phyloP scores from a whole-genome alignment of 2,888 invertebrate genomes.

The Agelastica alni region DNA sequence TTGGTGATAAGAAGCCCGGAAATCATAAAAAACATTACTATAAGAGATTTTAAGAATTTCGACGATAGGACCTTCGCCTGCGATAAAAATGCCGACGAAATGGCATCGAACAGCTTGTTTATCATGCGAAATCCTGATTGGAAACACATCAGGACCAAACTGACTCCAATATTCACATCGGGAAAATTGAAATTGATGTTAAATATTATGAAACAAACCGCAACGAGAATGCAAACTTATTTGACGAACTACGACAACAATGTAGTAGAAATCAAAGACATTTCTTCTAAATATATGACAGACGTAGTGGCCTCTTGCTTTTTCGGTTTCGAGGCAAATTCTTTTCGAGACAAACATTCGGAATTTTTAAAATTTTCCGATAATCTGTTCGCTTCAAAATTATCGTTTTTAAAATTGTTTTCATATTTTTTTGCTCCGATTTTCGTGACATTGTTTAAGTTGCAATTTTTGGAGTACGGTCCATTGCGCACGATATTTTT shows the following conservation, averaged over 20 bases:
- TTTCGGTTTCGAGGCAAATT: slow-evolving; percentile 56
- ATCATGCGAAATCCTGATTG: slow-evolving; percentile 59
- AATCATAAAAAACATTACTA: slow-evolving; percentile 56
- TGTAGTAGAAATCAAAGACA: slow-evolving; percentile 47
- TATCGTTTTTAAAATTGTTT: slow-evolving; percentile 43
- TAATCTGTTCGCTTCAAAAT: slow-evolving; percentile 48
- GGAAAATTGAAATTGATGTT: slow-evolving; percentile 62
- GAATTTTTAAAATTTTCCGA: slow-evolving; percentile 53
- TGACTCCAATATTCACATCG: slow-evolving; percentile 61
- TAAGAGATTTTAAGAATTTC: slow-evolving; percentile 58
- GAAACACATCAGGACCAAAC: slow-evolving; percentile 59
- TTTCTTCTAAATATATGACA: slow-evolving; percentile 54
- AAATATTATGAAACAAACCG: slow-evolving; percentile 55
- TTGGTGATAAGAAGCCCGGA: slow-evolving; percentile 56
- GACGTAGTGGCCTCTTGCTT: slow-evolving; percentile 58
- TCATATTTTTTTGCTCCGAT: slow-evolving; percentile 49
- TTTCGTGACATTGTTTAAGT: slow-evolving; percentile 48
- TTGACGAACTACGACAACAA: slow-evolving; percentile 37
- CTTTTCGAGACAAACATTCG: slow-evolving; percentile 50
- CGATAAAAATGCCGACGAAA: slow-evolving; percentile 54
- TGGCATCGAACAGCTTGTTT: slow-evolving; percentile 56
- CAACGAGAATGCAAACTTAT: slow-evolving; percentile 47
- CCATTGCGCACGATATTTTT: slow-evolving; percentile 50
- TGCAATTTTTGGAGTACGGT: slow-evolving; percentile 49
- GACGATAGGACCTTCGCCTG: slow-evolving; percentile 58